phyloP scores from a whole-genome alignment of 2,888 invertebrate genomes.

The Nomada ferruginata region DNA sequence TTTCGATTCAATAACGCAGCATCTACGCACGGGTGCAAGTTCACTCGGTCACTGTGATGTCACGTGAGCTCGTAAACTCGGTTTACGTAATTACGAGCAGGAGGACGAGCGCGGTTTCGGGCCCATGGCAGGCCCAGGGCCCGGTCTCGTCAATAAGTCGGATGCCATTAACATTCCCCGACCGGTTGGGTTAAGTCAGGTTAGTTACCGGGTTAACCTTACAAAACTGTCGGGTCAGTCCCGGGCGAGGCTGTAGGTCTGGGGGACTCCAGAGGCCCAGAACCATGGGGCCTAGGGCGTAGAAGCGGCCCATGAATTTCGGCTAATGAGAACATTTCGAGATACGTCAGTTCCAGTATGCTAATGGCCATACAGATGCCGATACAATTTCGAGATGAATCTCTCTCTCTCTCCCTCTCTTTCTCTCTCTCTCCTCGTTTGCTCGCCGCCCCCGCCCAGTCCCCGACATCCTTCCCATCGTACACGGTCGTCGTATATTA shows the following conservation, averaged over 20 bases:
- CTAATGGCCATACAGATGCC: constrained; percentile 84
- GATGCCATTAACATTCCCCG: constrained; percentile 71
- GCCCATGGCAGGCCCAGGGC: constrained; percentile 39
- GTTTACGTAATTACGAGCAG: constrained; percentile 68
- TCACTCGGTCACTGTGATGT: constrained; percentile 46
- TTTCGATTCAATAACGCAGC: constrained; percentile 1
- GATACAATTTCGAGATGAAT: constrained; percentile 84
- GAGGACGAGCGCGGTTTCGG: constrained; percentile 1
- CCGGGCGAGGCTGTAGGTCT: constrained; percentile 72
- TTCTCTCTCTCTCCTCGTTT: constrained; percentile 72
- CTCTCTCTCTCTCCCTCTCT: constrained; percentile 75
- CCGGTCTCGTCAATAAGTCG: constrained; percentile 69
- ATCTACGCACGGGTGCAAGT: neutral
- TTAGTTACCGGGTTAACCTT: constrained; percentile 73
- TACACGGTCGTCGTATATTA: constrained; percentile 77
- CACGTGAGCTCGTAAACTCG: constrained; percentile 59
- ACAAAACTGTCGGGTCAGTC: constrained; percentile 72
- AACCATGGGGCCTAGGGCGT: constrained; percentile 67
- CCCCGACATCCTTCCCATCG: constrained; percentile 32
- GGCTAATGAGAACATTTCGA: constrained; percentile 85
- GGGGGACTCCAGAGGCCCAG: constrained; percentile 8
- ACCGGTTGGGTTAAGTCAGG: constrained; percentile 71
- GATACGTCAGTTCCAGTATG: constrained; percentile 85
- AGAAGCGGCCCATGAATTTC: constrained; percentile 84
- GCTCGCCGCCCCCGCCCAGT: neutral